These are phyloP conservation scores for Acronicta leporina DNA, from an alignment of 2,888 invertebrate species.

Conservation along the genomic window DNA sequence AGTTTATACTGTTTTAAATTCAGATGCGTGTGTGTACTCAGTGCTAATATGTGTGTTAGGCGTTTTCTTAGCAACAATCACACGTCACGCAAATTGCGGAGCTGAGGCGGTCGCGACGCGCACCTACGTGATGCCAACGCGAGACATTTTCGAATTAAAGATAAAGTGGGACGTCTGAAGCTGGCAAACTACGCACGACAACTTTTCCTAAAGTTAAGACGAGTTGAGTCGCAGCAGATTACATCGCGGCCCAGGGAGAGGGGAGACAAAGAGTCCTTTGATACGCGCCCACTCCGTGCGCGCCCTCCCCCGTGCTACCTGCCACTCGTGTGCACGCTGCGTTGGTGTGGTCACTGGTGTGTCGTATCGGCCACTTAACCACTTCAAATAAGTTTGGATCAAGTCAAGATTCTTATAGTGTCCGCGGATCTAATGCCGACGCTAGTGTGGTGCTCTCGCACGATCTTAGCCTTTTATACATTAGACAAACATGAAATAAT, in stretches of 20 bases:
- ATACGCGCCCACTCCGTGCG: not conserved
- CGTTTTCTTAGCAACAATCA: constrained; percentile 3
- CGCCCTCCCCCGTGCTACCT: not conserved
- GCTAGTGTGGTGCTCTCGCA: too few species aligned
- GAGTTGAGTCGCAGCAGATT: constrained; percentile 14
- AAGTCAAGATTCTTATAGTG: too few species aligned
- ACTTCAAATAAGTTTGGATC: not conserved
- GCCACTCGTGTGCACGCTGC: not conserved
- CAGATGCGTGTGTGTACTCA: not conserved
- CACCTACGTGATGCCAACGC: not conserved
- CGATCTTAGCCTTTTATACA: too few species aligned
- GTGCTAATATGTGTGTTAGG: constrained; percentile 1
- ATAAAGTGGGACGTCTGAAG: constrained; percentile 16
- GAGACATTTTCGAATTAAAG: constrained; percentile 12
- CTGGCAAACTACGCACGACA: constrained; percentile 16
- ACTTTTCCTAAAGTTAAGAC: constrained; percentile 34
- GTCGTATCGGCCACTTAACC: not conserved
- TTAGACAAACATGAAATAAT: too few species aligned
- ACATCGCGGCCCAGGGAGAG: not conserved
- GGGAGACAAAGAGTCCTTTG: constrained; percentile 9
- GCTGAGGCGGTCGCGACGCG: not conserved
- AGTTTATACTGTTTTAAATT: constrained; percentile 3
- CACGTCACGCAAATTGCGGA: constrained; percentile 25
- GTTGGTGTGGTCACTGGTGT: not conserved
- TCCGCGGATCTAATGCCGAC: too few species aligned